Base-by-base conservation (phyloP, 1,140 invertebrate genomes). In the Caenorhabditis tropicalis region DNA sequence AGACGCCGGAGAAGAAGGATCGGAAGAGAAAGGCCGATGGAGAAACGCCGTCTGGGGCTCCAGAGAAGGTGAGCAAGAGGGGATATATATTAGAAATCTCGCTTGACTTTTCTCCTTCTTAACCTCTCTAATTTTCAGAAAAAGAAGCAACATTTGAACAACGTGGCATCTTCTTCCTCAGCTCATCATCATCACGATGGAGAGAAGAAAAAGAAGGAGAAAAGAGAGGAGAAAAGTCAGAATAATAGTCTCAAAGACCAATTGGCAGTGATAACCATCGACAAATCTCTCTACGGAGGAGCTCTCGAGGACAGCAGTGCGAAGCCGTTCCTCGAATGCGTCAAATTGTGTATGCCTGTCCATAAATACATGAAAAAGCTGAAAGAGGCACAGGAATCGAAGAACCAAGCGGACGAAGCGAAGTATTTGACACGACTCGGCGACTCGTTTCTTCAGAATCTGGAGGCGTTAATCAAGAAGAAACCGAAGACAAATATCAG, bases 361-460 rank as follows among this genome's bases (percentile, higher is more conserved):
- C 65, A 83, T 9, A 89, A 89, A 53, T 89, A 89, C 56, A 85
- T 89, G 39, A 89, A 89, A 58, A 86, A 87, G 74, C 79, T 89
- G n/a, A 51, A 53, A 15, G 60, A 83, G 15, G 83, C 56, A 3
- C 29, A 85, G 21, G 83, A 58, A 33, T 56, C 58, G 39, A 88
- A 82, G 24, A 81, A 74, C 24, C 36, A 74, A 19, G 65, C 36
- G 10, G 65, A 83, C 19, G 74, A 56, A 36, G 79, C 83, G 29
- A 89, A 87, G 56, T 87, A 85, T 79, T 53, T 89, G 2, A 46
- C 87, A 0, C 88, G 58, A 21, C 51, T 84, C 21, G 83, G 83
- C 27, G 58, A 84, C 83, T 39, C 70, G 19, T 84, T 65, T 31
- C 48, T 65, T 5, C 49, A 43, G 4, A 51, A 84, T 21, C 43